Percentiles rank a stretch among this genome's conserved stretches.
Evolutionary conservation across 2,888 invertebrate species (phyloP).

Genomic region (Dryomyza anilis): DNA sequence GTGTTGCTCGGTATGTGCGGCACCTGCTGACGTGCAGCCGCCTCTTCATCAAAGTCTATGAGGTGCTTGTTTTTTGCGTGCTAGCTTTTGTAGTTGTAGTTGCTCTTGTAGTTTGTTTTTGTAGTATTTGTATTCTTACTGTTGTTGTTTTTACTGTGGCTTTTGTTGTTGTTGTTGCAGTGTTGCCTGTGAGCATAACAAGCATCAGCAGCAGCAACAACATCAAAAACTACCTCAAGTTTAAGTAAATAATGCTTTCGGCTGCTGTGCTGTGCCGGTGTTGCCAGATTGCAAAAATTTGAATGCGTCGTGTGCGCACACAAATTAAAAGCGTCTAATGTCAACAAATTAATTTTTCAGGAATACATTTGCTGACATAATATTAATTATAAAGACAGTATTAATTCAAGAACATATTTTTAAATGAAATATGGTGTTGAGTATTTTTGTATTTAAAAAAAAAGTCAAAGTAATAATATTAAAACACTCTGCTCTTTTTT

Average conservation of each 20-base stretch:
- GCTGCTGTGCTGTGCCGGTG: neutral
- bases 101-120: neutral
- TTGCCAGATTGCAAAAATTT: neutral
- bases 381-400: no score
- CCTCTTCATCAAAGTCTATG: neutral
- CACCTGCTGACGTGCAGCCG: slow-evolving; percentile 13
- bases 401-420: no score
- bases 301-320: no score
- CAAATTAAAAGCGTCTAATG: no score
- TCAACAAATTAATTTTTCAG: no score
- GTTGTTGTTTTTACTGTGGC: neutral
- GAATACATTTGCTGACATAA: no score
- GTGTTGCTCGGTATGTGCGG: slow-evolving; percentile 12
- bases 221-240: neutral
- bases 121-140: neutral
- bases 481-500: no score
- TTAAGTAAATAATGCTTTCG: neutral
- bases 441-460: no score
- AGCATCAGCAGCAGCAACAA: neutral
- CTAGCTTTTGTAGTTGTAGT: neutral
- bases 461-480: no score
- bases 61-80: neutral
- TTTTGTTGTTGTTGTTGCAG: neutral
- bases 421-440: no score
- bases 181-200: neutral